Conservation (phyloP, 2,113 vertebrate species). For the Ursus arctos region DNA sequence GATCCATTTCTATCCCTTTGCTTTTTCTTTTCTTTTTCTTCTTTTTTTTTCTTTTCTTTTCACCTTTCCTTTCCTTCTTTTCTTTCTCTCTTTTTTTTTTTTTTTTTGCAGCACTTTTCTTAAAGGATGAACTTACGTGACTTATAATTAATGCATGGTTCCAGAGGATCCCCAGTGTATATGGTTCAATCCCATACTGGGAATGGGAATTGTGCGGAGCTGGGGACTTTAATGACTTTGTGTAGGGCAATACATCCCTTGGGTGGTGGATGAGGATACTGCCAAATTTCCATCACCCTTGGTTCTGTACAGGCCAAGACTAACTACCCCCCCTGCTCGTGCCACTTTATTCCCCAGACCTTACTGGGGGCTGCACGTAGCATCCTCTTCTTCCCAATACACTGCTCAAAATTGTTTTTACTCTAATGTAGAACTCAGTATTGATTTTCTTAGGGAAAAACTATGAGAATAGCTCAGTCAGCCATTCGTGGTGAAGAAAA, state of each 20-base stretch:
- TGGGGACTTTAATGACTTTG: neutral
- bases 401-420: neutral
- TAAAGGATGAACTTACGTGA: neutral
- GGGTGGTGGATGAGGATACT: neutral
- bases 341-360: neutral
- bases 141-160: neutral
- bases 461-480: slow-evolving; percentile 4
- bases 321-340: neutral
- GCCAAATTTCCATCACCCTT: neutral
- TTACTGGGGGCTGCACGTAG: neutral
- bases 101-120: neutral
- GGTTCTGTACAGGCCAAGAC: neutral
- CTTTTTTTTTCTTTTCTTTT: too few relatives aligned
- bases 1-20: neutral
- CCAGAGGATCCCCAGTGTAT: neutral
- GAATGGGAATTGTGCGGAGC: neutral
- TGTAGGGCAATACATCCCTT: neutral
- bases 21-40: neutral
- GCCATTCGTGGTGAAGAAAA: slow-evolving; percentile 42
- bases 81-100: neutral
- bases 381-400: neutral
- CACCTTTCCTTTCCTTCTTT: neutral
- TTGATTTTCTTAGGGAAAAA: slow-evolving; percentile 11
- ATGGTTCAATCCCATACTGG: neutral
- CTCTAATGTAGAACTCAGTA: neutral